These are phyloP conservation scores for Pedetes capensis DNA, from an alignment of 2,113 vertebrate species.

Conservation along the genomic window DNA sequence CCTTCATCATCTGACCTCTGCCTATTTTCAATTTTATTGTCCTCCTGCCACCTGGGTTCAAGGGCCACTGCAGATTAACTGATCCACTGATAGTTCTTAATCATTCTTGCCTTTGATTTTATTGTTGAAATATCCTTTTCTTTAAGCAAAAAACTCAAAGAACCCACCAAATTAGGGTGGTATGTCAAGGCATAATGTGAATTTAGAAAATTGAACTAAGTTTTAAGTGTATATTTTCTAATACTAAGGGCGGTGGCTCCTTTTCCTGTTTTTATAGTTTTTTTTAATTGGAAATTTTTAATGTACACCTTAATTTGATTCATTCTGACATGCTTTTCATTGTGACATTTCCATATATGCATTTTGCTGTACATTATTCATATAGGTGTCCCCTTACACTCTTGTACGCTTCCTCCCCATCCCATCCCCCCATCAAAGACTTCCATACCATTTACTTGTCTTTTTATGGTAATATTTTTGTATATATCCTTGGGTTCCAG, in stretches of 20 bases:
- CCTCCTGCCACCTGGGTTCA: background rate
- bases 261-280: background rate
- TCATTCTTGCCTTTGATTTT: background rate
- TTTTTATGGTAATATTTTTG: too few species aligned
- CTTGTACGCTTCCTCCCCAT: too few species aligned
- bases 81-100: background rate
- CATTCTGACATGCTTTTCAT: too few species aligned
- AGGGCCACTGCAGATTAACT: background rate
- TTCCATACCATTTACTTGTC: too few species aligned
- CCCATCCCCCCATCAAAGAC: too few species aligned
- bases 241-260: background rate
- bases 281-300: too few species aligned
- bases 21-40: background rate
- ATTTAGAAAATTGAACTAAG: background rate
- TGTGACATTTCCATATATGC: too few species aligned
- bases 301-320: too few species aligned
- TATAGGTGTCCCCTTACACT: too few species aligned
- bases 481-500: too few species aligned
- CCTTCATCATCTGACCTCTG: background rate
- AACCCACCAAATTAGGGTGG: background rate
- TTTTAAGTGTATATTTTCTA: slow-evolving; percentile 5
- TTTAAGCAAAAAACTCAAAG: background rate
- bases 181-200: background rate
- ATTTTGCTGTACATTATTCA: too few species aligned
- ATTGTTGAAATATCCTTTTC: background rate